These are phyloP conservation scores for Atta colombica DNA, from an alignment of 1,140 invertebrate genomes.

Conservation along the genomic window DNA sequence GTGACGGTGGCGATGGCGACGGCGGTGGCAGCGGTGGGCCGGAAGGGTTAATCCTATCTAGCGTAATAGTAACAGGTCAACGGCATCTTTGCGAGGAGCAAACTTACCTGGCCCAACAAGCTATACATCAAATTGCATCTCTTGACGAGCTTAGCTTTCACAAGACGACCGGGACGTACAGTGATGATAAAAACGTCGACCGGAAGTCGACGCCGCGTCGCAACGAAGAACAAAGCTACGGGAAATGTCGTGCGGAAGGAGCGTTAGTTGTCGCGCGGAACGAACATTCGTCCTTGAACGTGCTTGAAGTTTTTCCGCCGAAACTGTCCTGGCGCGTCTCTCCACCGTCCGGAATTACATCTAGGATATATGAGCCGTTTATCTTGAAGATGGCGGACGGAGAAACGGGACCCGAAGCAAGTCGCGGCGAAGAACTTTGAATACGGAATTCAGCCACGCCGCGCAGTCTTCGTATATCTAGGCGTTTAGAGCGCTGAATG, in stretches of 20 bases:
- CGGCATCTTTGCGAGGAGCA: slow-evolving; percentile 62
- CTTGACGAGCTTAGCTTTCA: slow-evolving; percentile 16
- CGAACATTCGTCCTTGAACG: slow-evolving; percentile 59
- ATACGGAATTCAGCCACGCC: slow-evolving; percentile 31
- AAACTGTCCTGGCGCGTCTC: slow-evolving; percentile 16
- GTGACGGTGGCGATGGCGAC: neutral
- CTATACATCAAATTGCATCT: slow-evolving; percentile 58
- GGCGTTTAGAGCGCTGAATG: slow-evolving; percentile 37
- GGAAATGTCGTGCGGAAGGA: slow-evolving; percentile 37
- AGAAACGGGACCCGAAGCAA: slow-evolving; percentile 3
- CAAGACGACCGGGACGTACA: neutral
- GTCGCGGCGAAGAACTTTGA: slow-evolving; percentile 54
- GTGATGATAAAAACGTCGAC: slow-evolving; percentile 43
- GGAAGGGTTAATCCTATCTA: slow-evolving; percentile 62
- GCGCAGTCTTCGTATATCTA: slow-evolving; percentile 29
- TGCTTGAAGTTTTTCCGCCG: slow-evolving; percentile 60
- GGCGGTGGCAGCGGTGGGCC: neutral
- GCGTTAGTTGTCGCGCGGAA: slow-evolving; percentile 52
- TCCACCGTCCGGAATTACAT: slow-evolving; percentile 43
- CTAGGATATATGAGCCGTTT: slow-evolving; percentile 59
- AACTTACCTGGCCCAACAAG: slow-evolving; percentile 61
- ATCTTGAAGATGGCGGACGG: slow-evolving; percentile 46
- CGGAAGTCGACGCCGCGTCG: slow-evolving; percentile 38
- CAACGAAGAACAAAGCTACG: slow-evolving; percentile 41
- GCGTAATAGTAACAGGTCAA: slow-evolving; percentile 58